These are phyloP conservation scores for Sebastes wilsoni DNA, from an alignment of 2,797 vertebrate species.

Conservation along the genomic window DNA sequence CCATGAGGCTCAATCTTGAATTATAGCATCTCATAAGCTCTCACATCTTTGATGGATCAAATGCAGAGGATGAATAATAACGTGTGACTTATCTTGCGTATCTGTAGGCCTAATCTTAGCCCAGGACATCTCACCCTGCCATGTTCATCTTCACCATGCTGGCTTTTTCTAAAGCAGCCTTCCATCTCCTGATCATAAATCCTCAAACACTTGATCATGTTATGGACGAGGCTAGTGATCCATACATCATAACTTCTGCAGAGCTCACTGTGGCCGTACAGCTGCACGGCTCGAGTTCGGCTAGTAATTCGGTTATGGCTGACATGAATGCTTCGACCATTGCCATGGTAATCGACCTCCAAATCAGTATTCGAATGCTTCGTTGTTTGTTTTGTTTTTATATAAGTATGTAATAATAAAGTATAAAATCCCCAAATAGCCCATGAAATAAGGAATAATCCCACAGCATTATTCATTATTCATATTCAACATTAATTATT, in stretches of 20 bases:
- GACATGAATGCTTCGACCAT: no score
- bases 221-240: background rate
- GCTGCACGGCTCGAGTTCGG: background rate
- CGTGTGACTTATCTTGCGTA: background rate
- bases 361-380: no score
- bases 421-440: background rate
- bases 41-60: background rate
- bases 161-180: background rate
- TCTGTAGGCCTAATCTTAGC: no score
- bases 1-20: background rate
- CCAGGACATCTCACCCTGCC: background rate
- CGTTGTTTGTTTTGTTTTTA: no score
- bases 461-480: no score
- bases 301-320: background rate
- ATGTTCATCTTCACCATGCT: background rate
- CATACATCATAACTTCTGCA: background rate
- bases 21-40: background rate
- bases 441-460: no score
- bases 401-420: no score
- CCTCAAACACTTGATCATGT: background rate
- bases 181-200: background rate
- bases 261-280: background rate
- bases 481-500: no score
- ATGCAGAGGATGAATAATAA: background rate
- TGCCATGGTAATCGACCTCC: no score